A percentile compares a stretch with the other conserved stretches of the same genome.
These are phyloP conservation scores for Noctua pronuba DNA, from an alignment of 2,888 invertebrate genomes.

Conservation along the genomic window DNA sequence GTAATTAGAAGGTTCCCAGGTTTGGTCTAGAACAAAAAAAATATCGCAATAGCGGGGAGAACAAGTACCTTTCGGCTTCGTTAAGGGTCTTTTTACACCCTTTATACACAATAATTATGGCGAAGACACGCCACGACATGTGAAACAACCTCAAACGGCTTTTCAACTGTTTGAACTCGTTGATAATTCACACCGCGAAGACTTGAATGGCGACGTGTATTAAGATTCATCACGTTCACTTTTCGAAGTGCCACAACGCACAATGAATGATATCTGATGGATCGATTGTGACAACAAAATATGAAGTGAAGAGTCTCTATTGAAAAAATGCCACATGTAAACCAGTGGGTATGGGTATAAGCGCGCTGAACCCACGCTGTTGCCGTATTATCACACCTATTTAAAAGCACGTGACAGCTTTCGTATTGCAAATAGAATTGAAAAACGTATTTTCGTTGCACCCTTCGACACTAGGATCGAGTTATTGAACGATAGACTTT, in stretches of 20 bases:
- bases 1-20: no score
- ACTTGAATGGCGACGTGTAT: slow-evolving; percentile 60
- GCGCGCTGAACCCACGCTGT: slow-evolving; percentile 67
- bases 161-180: slow-evolving; percentile 69
- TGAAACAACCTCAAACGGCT: slow-evolving; percentile 64
- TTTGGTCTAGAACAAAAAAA: no score
- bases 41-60: no score
- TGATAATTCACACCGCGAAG: slow-evolving; percentile 68
- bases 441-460: slow-evolving; percentile 34
- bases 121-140: slow-evolving; percentile 67
- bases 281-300: slow-evolving; percentile 52
- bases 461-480: slow-evolving; percentile 34
- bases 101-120: slow-evolving; percentile 76
- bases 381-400: slow-evolving; percentile 67
- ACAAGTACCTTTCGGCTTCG: no score
- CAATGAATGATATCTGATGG: slow-evolving; percentile 62
- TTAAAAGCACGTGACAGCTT: slow-evolving; percentile 69
- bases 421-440: slow-evolving; percentile 49
- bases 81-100: no score
- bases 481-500: slow-evolving; percentile 34
- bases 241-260: slow-evolving; percentile 58
- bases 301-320: slow-evolving; percentile 18
- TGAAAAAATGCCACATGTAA: slow-evolving; percentile 25
- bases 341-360: slow-evolving; percentile 35
- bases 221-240: slow-evolving; percentile 72